Base-by-base conservation (phyloP, 2,113 vertebrate species). In the Sceloporus undulatus region DNA sequence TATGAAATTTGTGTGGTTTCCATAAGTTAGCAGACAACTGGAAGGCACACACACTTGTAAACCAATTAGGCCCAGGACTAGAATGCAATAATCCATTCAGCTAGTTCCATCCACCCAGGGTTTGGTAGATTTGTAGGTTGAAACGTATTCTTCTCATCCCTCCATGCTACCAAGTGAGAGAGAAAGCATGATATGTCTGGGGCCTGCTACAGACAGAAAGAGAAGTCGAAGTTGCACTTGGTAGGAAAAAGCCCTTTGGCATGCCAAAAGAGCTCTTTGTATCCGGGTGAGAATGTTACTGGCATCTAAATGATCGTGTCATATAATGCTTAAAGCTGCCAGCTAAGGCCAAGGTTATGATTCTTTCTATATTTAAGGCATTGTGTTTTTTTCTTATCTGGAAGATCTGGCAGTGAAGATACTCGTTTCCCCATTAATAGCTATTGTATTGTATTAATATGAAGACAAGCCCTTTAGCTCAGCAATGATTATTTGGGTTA, bases 261-360 rank as follows among this genome's bases (percentile, higher is more conserved):
- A 70, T 54, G 62, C 42, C 42, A 79, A 23, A 48, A 77, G 38
- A 77, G 23, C 62, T 86, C 85, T 79, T 79, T 52, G 40, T 86
- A 86, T 79, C 40, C 40, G 5, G 9, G 40, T 68, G 42, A 86
- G 75, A 68, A 78, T 85, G 40, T 70, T 85, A 23, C 23, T 48
- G 48, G 48, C 75, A 59, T 73, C 40, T 48, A 18, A 84, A 19
- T 19, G 42, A 19, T 29, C 34, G 42, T 25, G 29, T 70, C 65
- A 59, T 79, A 34, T 8, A 79, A 59, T 74, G 59, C 68, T 34
- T 85, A 71, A 86, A 88, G 11, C 19, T 87, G 19, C 80, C 77
- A 77, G 34, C 40, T 83, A 29, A 77, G 86, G 34, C 34, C 90
- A 54, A 87, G 5, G 3, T 88, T 1, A 79, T 11, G 40, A 48